These are phyloP conservation scores for Varanus komodoensis DNA, from an alignment of 2,113 vertebrate species.

Conservation along the genomic window DNA sequence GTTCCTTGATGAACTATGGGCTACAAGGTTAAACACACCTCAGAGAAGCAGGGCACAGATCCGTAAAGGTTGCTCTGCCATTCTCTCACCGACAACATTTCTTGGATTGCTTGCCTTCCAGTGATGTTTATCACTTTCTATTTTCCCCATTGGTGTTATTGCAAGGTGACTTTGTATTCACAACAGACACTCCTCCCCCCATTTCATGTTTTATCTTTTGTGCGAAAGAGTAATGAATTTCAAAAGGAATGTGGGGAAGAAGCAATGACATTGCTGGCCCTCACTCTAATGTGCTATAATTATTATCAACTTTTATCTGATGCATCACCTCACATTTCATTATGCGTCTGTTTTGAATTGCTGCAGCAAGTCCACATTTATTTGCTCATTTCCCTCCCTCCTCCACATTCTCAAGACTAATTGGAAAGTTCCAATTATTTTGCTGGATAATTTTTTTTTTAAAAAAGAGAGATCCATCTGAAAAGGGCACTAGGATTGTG, in stretches of 20 bases:
- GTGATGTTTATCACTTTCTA: not conserved
- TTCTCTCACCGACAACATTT: not conserved
- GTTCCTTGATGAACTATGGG: not conserved
- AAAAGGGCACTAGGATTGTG: not conserved
- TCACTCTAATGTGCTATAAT: not conserved
- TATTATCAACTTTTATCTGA: conserved; percentile 18
- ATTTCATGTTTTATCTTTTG: not conserved
- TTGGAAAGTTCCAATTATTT: not conserved
- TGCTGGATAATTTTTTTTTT: not conserved
- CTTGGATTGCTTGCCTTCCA: not conserved
- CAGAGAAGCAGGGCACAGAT: not conserved
- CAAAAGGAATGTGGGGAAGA: not conserved
- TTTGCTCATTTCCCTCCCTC: not conserved
- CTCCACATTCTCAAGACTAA: conserved; percentile 11
- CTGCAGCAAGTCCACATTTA: not conserved
- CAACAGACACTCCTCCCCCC: not conserved
- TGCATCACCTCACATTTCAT: conserved; percentile 10
- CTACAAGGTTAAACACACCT: not conserved
- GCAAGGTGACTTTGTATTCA: not conserved
- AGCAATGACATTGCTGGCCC: not conserved
- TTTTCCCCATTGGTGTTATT: not conserved
- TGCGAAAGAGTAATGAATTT: not conserved
- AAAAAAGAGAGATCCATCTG: not conserved
- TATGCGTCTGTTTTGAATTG: not conserved
- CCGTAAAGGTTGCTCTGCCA: not conserved